A percentile compares a stretch with the other conserved stretches of the same genome.
Evolutionary conservation across 1,140 invertebrate genomes (phyloP).

Genomic region (Ooceraea biroi): DNA sequence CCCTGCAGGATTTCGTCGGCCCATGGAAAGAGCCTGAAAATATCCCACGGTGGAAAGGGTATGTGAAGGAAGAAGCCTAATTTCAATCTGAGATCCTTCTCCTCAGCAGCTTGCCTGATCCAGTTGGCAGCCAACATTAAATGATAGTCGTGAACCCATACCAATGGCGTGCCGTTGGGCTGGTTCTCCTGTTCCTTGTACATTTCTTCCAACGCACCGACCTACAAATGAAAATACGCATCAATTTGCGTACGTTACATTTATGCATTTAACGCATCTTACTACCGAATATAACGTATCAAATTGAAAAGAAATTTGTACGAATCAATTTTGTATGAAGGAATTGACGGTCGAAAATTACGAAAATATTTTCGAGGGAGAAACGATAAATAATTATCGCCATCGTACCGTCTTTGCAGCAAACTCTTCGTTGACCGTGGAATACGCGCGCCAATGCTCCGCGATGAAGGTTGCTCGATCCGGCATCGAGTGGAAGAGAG

Average conservation of each 20-base stretch:
- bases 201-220: slow-evolving; percentile 89
- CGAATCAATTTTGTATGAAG: no score
- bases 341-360: no score
- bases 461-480: slow-evolving; percentile 92
- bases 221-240: slow-evolving; percentile 64
- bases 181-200: slow-evolving; percentile 88
- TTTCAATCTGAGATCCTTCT: slow-evolving; percentile 92
- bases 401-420: slow-evolving; percentile 90
- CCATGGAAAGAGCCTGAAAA: slow-evolving; percentile 95
- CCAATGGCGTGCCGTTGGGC: slow-evolving; percentile 88
- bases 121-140: slow-evolving; percentile 96
- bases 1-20: slow-evolving; percentile 96
- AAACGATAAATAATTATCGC: neutral
- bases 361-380: neutral
- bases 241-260: no score
- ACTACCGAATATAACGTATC: no score
- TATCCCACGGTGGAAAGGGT: slow-evolving; percentile 97
- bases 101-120: slow-evolving; percentile 93
- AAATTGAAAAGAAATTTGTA: no score
- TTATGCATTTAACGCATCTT: no score
- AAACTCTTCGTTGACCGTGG: slow-evolving; percentile 93
- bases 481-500: slow-evolving; percentile 96
- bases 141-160: slow-evolving; percentile 98
- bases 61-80: slow-evolving; percentile 97
- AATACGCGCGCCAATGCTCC: slow-evolving; percentile 94